Evolutionary conservation across 1,140 invertebrate species (phyloP).

Genomic region (Macrocentrus cingulum): DNA sequence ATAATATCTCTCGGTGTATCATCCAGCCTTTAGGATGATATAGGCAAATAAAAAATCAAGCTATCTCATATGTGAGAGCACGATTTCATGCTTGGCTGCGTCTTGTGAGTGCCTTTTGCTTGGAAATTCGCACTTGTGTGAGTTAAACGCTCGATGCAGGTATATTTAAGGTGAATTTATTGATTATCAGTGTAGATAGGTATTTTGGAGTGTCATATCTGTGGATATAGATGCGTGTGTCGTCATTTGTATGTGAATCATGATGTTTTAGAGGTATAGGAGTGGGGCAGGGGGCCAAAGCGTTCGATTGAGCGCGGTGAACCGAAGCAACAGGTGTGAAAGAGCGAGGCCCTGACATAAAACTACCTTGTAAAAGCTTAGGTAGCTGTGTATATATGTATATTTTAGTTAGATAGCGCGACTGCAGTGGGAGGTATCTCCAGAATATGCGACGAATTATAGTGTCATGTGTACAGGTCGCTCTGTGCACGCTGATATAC

Average conservation of each 20-base stretch:
- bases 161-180: no score
- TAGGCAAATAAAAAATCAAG: background rate
- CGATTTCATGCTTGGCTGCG: conserved; percentile 59
- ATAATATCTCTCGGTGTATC: background rate
- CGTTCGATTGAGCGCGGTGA: conserved; percentile 43
- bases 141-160: no score
- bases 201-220: no score
- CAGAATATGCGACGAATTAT: no score
- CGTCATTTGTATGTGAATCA: background rate
- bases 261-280: conserved; percentile 2
- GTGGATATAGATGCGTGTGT: no score
- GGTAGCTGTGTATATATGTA: conserved; percentile 33
- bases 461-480: conserved; percentile 28
- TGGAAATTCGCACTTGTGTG: no score
- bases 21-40: background rate
- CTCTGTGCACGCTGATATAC: no score
- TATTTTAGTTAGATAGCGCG: no score
- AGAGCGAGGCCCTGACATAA: conserved; percentile 39
- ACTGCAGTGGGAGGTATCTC: no score
- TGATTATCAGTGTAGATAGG: no score
- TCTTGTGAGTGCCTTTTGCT: conserved; percentile 56
- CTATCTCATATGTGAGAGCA: conserved; percentile 54
- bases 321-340: conserved; percentile 57
- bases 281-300: conserved; percentile 1
- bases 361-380: conserved; percentile 45